phyloP scores from a whole-genome alignment of 1,140 invertebrate genomes.

The Hormaphis cornu region DNA sequence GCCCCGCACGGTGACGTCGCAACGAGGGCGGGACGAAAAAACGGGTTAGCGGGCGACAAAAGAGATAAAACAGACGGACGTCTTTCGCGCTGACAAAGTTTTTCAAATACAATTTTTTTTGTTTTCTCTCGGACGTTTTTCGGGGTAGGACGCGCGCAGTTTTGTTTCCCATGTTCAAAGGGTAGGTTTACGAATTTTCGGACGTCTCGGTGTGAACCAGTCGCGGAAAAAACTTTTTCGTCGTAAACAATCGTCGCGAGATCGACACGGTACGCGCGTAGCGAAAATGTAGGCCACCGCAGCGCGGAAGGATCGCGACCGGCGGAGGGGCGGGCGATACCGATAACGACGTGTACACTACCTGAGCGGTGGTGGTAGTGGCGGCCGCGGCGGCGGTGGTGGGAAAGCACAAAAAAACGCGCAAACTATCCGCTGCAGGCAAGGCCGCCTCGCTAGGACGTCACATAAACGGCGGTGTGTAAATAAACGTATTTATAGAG shows the following conservation, averaged over 20 bases:
- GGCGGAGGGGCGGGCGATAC: neutral
- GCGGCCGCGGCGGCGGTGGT: neutral
- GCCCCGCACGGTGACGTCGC: neutral
- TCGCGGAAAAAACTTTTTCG: too few species aligned
- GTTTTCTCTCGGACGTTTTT: too few species aligned
- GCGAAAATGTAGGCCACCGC: conserved; percentile 7
- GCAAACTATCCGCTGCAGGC: neutral
- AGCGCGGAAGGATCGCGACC: conserved; percentile 7
- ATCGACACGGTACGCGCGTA: too few species aligned
- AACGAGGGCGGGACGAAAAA: neutral
- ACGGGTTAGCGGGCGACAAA: neutral
- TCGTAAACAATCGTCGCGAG: too few species aligned
- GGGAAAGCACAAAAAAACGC: too few species aligned
- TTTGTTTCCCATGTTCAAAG: too few species aligned
- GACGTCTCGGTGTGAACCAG: too few species aligned
- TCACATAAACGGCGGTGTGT: neutral
- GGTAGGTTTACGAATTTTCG: too few species aligned
- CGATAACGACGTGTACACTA: neutral
- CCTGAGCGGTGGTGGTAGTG: neutral
- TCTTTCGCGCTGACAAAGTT: neutral
- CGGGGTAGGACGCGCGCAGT: too few species aligned
- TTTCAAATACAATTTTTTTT: too few species aligned
- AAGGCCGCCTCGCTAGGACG: conserved; percentile 6
- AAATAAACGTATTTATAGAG: too few species aligned
- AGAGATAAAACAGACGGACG: neutral